Evolutionary conservation across 2,888 invertebrate species (phyloP), one percentile per base, ranked within the genome.

Genomic region (Eubasilissa splendida): DNA sequence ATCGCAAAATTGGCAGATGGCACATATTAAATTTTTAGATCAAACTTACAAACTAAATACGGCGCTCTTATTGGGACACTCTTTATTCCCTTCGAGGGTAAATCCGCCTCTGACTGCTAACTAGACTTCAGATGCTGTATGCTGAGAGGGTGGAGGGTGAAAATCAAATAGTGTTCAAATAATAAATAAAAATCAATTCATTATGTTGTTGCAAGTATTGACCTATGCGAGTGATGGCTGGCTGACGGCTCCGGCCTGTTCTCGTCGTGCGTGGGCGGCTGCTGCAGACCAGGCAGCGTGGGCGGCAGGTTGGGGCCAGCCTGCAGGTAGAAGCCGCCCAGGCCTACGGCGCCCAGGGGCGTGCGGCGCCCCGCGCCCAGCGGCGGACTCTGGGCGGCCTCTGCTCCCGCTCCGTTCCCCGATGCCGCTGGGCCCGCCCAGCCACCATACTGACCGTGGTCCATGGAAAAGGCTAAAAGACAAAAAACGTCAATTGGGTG

Each of bases 271-370:
- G 87, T 84, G 50, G 89, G 88, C 81, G 88, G 89, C 68, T 88
- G 87, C 89, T 90, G 81, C 89, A 90, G 86, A 88, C 92, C 88
- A 86, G 84, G 93, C 86, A 92, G 92, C 58, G 90, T 91, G 83
- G 89, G 88, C 53, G 87, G 88, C 85, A 89, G 89, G 84, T 90
- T 89, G 87, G 91, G 90, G 76, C 92, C 91, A 82, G 91, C 91
- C 87, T 95, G 95, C 87, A 96, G 96, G 88, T 96, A 96, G 88
- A 96, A 96, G n/a, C 96, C 96, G 42, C 96, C 95, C 52, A 96
- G 90, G 14, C 96, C 96, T 42, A 96, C 96, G 7, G 96, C 94
- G 11, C 96, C 95, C 77, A 96, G 88, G 50, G 96, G 96, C 56
- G 96, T 96, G 85, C 96, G 89, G 84, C 95, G 88, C 1, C 93